A percentile compares a stretch with the other conserved stretches of the same genome.
Evolutionary conservation across 2,113 vertebrate genomes (phyloP).

Genomic region (Pampusana beccarii): DNA sequence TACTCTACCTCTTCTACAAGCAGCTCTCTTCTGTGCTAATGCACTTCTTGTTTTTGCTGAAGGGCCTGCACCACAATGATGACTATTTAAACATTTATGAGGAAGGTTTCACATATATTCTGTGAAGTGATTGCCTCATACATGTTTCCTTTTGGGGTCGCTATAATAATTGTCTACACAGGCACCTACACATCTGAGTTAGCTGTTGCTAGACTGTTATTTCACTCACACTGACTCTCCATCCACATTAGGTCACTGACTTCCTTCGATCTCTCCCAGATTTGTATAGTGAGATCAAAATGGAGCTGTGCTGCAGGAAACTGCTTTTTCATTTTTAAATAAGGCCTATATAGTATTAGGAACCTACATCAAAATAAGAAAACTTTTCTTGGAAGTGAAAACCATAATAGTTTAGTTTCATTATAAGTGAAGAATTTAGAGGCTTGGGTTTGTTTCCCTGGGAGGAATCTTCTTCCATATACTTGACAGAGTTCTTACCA

Average conservation of each 20-base stretch:
- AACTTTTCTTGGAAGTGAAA: neutral
- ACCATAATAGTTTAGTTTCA: neutral
- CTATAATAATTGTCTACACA: neutral
- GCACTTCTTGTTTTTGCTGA: slow-evolving; percentile 2
- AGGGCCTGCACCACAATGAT: neutral
- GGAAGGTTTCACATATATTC: neutral
- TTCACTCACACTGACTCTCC: neutral
- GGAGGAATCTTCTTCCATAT: neutral
- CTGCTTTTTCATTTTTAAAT: neutral
- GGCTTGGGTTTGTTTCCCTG: neutral
- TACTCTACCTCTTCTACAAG: neutral
- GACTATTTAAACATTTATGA: slow-evolving; percentile 46
- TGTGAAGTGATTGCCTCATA: neutral
- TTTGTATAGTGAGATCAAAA: neutral
- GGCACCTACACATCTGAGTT: neutral
- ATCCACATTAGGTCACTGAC: neutral
- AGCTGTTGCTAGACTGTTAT: neutral
- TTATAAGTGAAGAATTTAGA: neutral
- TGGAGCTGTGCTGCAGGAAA: neutral
- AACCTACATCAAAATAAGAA: neutral
- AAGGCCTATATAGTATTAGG: neutral
- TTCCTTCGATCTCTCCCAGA: neutral
- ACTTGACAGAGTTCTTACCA: neutral
- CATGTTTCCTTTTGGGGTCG: neutral
- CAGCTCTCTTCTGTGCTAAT: neutral